Evolutionary conservation across 2,113 vertebrate species (phyloP).

Genomic region (Sturnira hondurensis): DNA sequence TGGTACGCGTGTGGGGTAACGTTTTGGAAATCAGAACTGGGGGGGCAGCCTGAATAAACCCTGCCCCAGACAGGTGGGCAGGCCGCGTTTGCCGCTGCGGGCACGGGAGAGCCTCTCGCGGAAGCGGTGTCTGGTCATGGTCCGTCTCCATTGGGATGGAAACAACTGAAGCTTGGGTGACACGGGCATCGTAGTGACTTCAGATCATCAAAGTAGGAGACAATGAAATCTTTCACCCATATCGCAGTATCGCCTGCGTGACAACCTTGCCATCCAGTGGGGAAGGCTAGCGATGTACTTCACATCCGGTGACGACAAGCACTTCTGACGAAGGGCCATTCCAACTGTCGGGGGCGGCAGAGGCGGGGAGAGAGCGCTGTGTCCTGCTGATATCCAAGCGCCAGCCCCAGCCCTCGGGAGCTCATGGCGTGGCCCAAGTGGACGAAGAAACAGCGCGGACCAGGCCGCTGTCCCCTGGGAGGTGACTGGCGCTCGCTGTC

Average conservation of each 20-base stretch:
- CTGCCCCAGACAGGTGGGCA: background rate
- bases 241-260: background rate
- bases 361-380: background rate
- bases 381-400: background rate
- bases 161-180: background rate
- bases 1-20: background rate
- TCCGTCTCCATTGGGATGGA: background rate
- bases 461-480: fast-evolving
- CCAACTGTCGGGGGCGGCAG: background rate
- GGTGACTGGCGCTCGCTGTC: background rate
- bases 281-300: background rate
- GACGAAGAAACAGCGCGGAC: background rate
- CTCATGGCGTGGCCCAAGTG: background rate
- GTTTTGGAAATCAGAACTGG: background rate
- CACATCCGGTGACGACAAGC: background rate
- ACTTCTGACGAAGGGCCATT: background rate
- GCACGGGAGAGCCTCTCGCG: background rate
- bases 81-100: background rate
- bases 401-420: background rate
- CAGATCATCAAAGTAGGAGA: background rate
- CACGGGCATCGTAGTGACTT: background rate
- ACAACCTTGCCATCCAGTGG: background rate
- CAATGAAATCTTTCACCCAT: background rate
- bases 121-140: background rate
- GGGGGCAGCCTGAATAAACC: background rate